phyloP scores from a whole-genome alignment of 2,888 invertebrate genomes.

The Catocala fraxini region DNA sequence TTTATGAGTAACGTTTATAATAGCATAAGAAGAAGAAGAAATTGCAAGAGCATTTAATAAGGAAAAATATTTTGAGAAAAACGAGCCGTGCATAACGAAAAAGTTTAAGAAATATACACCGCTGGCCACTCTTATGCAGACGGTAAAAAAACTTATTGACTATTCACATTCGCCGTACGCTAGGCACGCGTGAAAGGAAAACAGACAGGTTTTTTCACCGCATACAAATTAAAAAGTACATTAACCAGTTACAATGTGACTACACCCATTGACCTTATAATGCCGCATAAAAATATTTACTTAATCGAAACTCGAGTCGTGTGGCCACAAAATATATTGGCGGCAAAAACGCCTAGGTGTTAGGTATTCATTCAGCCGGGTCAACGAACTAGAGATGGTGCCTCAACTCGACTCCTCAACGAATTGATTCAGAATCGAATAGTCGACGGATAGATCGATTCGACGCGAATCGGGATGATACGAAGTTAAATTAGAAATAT shows the following conservation, averaged over 20 bases:
- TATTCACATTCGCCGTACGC: not conserved
- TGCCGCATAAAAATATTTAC: slow-evolving; percentile 40
- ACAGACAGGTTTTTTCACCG: not conserved
- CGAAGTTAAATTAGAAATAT: slow-evolving; percentile 53
- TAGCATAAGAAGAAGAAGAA: too few species aligned
- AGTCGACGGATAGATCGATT: slow-evolving; percentile 65
- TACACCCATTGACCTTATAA: slow-evolving; percentile 35
- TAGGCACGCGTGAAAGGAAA: not conserved
- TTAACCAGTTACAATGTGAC: slow-evolving; percentile 26
- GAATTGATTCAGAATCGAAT: slow-evolving; percentile 81
- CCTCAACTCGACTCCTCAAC: slow-evolving; percentile 60
- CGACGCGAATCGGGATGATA: slow-evolving; percentile 59
- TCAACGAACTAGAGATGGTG: slow-evolving; percentile 52
- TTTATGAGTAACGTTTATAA: too few species aligned
- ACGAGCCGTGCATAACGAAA: too few species aligned
- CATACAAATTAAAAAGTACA: slow-evolving; percentile 9
- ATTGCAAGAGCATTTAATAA: too few species aligned
- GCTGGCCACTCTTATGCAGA: not conserved
- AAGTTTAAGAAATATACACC: not conserved
- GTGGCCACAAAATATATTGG: slow-evolving; percentile 31
- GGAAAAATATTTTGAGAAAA: too few species aligned
- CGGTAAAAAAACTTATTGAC: not conserved
- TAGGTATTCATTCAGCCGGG: slow-evolving; percentile 51
- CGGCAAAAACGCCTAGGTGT: slow-evolving; percentile 41
- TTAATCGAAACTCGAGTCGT: slow-evolving; percentile 33